Evolutionary conservation across 1,140 invertebrate genomes (phyloP).

Genomic region (Drosophila funebris): DNA sequence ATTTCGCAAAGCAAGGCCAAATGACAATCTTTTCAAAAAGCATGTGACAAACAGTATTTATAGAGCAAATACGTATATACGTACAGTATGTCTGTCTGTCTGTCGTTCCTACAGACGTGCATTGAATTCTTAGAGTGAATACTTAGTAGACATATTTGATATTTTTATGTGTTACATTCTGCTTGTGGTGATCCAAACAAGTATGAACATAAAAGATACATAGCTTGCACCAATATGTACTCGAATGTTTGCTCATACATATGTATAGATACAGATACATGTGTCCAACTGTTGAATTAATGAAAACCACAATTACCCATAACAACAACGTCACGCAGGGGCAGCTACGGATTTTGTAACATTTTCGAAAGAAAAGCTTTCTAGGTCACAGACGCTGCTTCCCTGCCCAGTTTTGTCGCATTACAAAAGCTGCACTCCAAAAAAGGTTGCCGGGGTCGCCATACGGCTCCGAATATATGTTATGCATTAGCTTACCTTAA

Average conservation of each 20-base stretch:
- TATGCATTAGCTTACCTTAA: conserved; percentile 18
- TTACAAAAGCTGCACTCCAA: conserved; percentile 44
- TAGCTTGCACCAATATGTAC: background rate
- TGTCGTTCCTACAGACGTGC: background rate
- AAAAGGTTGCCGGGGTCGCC: conserved; percentile 52
- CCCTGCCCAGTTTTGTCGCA: conserved; percentile 13
- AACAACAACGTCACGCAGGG: conserved; percentile 56
- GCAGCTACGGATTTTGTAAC: conserved; percentile 52
- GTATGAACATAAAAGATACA: background rate
- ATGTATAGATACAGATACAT: background rate
- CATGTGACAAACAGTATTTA: conserved; percentile 17
- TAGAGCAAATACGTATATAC: background rate
- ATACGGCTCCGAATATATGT: background rate
- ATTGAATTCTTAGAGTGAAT: conserved; percentile 2
- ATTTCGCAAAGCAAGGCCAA: conserved; percentile 22
- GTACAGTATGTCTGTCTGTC: background rate
- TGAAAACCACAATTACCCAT: conserved; percentile 62
- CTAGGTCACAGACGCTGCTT: conserved; percentile 64
- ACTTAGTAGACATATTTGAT: conserved; percentile 9
- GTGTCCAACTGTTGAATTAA: conserved; percentile 58
- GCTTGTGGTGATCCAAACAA: background rate
- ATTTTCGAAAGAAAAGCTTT: conserved; percentile 76
- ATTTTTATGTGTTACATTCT: background rate
- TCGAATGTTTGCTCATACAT: background rate
- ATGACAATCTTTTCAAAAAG: conserved; percentile 17